Evolutionary conservation across 2,888 invertebrate species (phyloP), one percentile per base, ranked within the genome.

Genomic region (Cephus nigrinus): DNA sequence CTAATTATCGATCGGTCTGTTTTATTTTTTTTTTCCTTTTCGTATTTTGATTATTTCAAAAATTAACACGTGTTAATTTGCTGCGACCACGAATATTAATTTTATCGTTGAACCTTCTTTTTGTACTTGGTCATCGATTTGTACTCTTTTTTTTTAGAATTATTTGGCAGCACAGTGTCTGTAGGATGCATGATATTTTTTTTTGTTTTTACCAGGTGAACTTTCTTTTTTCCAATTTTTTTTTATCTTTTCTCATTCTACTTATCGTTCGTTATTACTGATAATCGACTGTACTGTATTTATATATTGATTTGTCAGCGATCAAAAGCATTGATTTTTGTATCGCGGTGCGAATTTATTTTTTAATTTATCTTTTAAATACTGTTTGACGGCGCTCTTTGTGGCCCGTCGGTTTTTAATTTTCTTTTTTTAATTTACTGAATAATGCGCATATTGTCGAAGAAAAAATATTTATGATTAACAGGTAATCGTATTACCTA

Each of bases 61-160:
- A 84, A 86, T 83, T 83, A 84, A 88, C 82, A 88, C 87, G 89
- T 90, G 89, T 89, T 89, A 84, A 89, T 90, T 90, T 90, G 88
- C 88, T 89, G 90, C 87, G 85, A 88, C 89, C 87, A 89, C 84
- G 80, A 85, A 73, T 40, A 55, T 36, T 23, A 9, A 55, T 55
- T 55, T 55, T 23, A 55, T 55, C 55, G 55, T 55, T 55, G 2
- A 9, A 55, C 5, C 55, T 55, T 23, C 4, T 9, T 23, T 9
- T 31, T 73, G 71, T 76, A 35, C 68, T 33, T 73, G 23, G 76
- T 55, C 55, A 40, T 55, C 72, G 75, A 31, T 32, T 69, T 68
- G 30, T 75, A 36, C 1, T 23, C 9, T 23, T 55, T 15, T 40
- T 40, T 40, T 23, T 15, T 23, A 35, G 30, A 35, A 12, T 73